Evolutionary conservation across 2,888 invertebrate genomes (phyloP), one percentile per base, ranked within the genome.

Genomic region (Eupsilia transversa): DNA sequence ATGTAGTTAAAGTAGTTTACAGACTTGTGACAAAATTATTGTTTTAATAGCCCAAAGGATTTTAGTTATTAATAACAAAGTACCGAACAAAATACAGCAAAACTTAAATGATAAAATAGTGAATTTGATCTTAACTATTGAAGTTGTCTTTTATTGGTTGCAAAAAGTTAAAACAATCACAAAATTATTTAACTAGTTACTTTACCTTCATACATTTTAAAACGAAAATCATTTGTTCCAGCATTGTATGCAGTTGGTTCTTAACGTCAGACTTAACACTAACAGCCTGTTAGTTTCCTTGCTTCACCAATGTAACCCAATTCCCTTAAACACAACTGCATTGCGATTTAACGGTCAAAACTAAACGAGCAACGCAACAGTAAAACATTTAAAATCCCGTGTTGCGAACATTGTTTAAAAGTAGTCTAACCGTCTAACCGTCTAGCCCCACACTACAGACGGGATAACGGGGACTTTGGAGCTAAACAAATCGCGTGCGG

Each of bases 401-500:
- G 78, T 74, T 74, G 69, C 64, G 41, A 80, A 84, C 80, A 80
- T 74, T 82, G 85, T 77, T 77, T 59, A 14, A 61, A 74, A 79
- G 72, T 67, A 76, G 80, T 74, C 52, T 54, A 69, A 77, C 64
- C 57, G 54, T 70, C 38, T 63, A 72, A 73, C 69, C 49, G 54
- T 60, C 54, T 64, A 30, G 77, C 57, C 38, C 57, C 30, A 46
- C 61, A 52, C 83, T 79, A 80, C 79, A 59, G 66, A 54, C 54
- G 17, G 66, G 77, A 75, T 70, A 76, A 74, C 66, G 63, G 65
- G 75, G 77, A 74, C 74, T 85, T 79, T 56, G 77, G 64, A 74
- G 74, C 63, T 72, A 76, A 80, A 82, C 80, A 84, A 86, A 86
- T 84, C 84, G 77, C 67, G 49, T 64, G 84, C 72, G 82, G 79